These are phyloP conservation scores for Spinus pinus DNA, from an alignment of 2,797 vertebrate genomes.

Conservation along the genomic window DNA sequence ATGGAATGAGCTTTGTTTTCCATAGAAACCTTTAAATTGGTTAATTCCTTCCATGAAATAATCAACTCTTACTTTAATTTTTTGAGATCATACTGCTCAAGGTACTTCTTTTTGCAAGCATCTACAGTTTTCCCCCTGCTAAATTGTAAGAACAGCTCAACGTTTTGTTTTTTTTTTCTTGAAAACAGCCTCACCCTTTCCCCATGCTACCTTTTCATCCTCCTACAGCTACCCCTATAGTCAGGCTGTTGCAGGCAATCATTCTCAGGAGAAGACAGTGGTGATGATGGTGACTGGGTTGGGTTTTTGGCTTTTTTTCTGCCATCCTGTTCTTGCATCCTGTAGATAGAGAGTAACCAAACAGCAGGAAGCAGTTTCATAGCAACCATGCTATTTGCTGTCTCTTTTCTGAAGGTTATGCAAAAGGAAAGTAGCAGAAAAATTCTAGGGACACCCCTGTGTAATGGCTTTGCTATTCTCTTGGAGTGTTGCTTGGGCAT, in stretches of 20 bases:
- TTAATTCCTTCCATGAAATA: neutral
- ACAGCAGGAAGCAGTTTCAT: constrained; percentile 33
- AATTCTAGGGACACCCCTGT: neutral
- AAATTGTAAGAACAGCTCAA: neutral
- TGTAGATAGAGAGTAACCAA: neutral
- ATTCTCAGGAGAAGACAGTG: neutral
- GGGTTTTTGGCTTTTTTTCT: neutral
- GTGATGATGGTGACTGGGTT: neutral
- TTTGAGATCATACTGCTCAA: neutral
- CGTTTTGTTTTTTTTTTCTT: neutral
- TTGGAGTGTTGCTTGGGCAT: neutral
- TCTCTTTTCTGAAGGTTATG: neutral
- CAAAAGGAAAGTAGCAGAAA: neutral
- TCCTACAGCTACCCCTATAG: neutral
- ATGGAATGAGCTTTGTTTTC: neutral
- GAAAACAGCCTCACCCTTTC: neutral
- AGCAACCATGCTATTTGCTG: constrained; percentile 2
- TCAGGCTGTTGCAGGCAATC: neutral
- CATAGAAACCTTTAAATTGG: neutral
- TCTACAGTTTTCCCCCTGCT: neutral
- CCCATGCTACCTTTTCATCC: neutral
- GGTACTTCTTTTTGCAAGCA: neutral
- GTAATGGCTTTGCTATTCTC: neutral
- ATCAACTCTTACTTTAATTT: neutral
- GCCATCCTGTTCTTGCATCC: constrained; percentile 18